phyloP scores from a whole-genome alignment of 2,888 invertebrate genomes.

The Heliconius charithonia region DNA sequence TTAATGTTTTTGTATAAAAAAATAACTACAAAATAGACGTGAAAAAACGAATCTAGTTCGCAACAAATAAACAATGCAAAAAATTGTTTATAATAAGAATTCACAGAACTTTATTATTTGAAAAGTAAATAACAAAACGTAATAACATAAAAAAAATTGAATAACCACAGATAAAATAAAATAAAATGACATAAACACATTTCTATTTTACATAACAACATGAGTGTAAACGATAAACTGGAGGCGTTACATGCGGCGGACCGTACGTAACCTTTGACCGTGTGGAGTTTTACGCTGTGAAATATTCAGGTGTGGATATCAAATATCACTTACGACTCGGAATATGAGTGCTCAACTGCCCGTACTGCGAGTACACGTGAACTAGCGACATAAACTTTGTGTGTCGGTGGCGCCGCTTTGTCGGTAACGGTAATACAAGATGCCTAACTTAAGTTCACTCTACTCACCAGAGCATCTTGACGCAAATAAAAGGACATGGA shows the following conservation, averaged over 20 bases:
- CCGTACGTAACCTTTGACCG: slow-evolving; percentile 40
- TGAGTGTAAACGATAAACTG: slow-evolving; percentile 5
- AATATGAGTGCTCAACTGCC: slow-evolving; percentile 49
- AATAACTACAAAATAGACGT: neutral
- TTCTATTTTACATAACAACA: neutral
- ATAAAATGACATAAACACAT: neutral
- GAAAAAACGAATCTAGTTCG: too few relatives aligned
- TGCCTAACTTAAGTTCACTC: slow-evolving; percentile 70
- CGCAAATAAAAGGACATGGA: slow-evolving; percentile 53
- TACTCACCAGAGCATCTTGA: slow-evolving; percentile 60
- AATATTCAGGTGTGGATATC: slow-evolving; percentile 43
- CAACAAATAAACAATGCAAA: too few relatives aligned
- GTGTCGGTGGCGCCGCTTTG: slow-evolving; percentile 67
- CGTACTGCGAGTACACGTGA: slow-evolving; percentile 46
- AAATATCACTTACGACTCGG: slow-evolving; percentile 41
- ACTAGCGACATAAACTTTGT: slow-evolving; percentile 44
- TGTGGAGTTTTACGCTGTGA: slow-evolving; percentile 28
- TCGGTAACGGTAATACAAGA: slow-evolving; percentile 81
- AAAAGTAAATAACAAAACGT: too few relatives aligned
- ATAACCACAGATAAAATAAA: neutral
- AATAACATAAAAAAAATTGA: neutral
- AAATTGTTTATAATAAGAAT: too few relatives aligned
- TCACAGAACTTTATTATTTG: too few relatives aligned
- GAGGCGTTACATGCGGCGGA: slow-evolving; percentile 1
- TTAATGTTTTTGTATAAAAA: neutral